phyloP scores from a whole-genome alignment of 2,113 vertebrate genomes.

The Oceanodroma tethys region DNA sequence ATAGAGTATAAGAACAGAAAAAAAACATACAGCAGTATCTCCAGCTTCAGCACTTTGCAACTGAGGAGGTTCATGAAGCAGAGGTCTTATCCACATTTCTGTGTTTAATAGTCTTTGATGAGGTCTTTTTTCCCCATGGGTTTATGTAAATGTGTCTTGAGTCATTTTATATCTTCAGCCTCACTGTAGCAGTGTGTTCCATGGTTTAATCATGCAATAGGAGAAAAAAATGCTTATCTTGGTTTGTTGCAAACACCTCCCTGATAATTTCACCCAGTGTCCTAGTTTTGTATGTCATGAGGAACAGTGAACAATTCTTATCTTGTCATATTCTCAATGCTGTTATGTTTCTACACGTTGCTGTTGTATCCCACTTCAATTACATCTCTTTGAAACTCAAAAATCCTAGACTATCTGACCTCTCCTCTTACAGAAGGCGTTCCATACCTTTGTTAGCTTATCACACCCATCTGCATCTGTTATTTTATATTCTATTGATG shows the following conservation, averaged over 20 bases:
- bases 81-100: not conserved
- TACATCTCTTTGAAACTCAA: not conserved
- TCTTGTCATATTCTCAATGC: not conserved
- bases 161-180: not conserved
- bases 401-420: not conserved
- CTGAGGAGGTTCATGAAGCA: not conserved
- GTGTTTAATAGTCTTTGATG: not conserved
- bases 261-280: not conserved
- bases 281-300: not conserved
- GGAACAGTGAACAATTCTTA: not conserved
- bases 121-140: not conserved
- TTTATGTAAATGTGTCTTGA: not conserved
- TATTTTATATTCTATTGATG: not conserved
- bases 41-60: not conserved
- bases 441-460: not conserved
- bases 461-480: not conserved
- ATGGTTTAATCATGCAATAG: not conserved
- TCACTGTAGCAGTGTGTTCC: not conserved
- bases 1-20: not conserved
- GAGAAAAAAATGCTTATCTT: not conserved
- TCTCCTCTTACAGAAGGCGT: not conserved
- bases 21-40: not conserved
- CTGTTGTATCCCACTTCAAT: not conserved
- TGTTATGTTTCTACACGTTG: not conserved
- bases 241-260: not conserved